These are phyloP conservation scores for Rana temporaria DNA, from an alignment of 2,113 vertebrate genomes.

Conservation along the genomic window DNA sequence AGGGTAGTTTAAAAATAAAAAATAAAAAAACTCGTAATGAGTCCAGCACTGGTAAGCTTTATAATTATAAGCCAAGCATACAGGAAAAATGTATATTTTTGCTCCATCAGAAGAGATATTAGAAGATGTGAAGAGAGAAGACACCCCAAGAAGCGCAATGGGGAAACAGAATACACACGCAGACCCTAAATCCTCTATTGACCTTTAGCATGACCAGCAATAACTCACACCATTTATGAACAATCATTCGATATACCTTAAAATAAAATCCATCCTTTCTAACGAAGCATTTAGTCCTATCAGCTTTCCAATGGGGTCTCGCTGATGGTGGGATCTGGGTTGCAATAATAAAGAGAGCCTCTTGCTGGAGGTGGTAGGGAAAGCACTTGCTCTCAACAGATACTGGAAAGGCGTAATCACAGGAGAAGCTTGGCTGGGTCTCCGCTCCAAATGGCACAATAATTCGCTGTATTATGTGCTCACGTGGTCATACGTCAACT, in stretches of 20 bases:
- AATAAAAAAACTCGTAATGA: not conserved
- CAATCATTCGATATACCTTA: slow-evolving; percentile 99
- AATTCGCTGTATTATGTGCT: slow-evolving; percentile 89
- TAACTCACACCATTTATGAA: slow-evolving; percentile 95
- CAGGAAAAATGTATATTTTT: not conserved
- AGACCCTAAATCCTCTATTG: slow-evolving; percentile 76
- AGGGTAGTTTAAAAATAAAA: not conserved
- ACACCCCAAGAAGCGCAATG: not conserved
- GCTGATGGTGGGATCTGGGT: slow-evolving; percentile 74
- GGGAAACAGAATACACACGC: slow-evolving; percentile 54
- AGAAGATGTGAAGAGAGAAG: not conserved
- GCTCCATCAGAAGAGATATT: slow-evolving; percentile 61
- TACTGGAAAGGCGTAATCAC: slow-evolving; percentile 89
- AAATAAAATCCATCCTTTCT: slow-evolving; percentile 98
- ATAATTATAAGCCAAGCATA: not conserved
- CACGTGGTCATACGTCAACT: slow-evolving; percentile 98
- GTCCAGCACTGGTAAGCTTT: not conserved
- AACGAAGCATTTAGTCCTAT: slow-evolving; percentile 76
- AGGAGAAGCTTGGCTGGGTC: slow-evolving; percentile 85
- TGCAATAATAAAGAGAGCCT: slow-evolving; percentile 63
- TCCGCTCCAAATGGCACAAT: slow-evolving; percentile 91
- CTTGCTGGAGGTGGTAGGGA: slow-evolving; percentile 67
- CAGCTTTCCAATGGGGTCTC: slow-evolving; percentile 75
- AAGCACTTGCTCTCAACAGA: slow-evolving; percentile 83
- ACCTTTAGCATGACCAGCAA: slow-evolving; percentile 88